A percentile compares a stretch with the other conserved stretches of the same genome.
phyloP scores from a whole-genome alignment of 2,888 invertebrate species.

The Tortricodes alternella region DNA sequence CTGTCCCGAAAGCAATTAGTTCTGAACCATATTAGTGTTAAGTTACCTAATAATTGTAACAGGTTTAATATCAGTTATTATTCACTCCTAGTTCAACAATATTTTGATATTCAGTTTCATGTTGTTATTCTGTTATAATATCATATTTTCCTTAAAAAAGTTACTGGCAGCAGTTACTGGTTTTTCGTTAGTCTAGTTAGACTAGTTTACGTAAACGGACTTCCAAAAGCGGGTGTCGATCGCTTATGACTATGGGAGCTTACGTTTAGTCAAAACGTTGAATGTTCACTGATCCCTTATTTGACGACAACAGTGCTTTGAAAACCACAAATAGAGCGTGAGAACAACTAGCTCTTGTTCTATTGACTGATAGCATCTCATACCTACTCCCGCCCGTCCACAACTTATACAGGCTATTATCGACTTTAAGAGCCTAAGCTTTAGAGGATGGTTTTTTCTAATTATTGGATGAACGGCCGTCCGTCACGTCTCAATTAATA shows the following conservation, averaged over 20 bases:
- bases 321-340: constrained; percentile 63
- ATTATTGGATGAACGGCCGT: constrained; percentile 41
- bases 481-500: constrained; percentile 64
- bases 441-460: constrained; percentile 30
- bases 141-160: no score
- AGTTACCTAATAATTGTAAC: no score
- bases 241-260: neutral
- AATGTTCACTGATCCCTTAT: constrained; percentile 19
- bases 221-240: neutral
- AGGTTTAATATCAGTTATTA: no score
- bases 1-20: no score
- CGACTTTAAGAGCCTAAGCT: constrained; percentile 41
- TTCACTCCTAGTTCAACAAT: no score
- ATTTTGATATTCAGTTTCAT: no score
- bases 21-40: no score
- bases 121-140: no score
- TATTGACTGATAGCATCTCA: constrained; percentile 42
- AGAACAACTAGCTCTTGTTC: constrained; percentile 58
- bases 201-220: constrained; percentile 16
- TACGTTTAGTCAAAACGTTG: constrained; percentile 12
- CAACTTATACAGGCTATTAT: constrained; percentile 35
- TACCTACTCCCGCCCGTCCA: constrained; percentile 7
- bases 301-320: constrained; percentile 47
- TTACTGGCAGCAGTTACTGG: no score
- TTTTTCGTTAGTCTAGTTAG: no score